Conservation (phyloP, 2,113 vertebrate genomes). For the Furnarius figulus region DNA sequence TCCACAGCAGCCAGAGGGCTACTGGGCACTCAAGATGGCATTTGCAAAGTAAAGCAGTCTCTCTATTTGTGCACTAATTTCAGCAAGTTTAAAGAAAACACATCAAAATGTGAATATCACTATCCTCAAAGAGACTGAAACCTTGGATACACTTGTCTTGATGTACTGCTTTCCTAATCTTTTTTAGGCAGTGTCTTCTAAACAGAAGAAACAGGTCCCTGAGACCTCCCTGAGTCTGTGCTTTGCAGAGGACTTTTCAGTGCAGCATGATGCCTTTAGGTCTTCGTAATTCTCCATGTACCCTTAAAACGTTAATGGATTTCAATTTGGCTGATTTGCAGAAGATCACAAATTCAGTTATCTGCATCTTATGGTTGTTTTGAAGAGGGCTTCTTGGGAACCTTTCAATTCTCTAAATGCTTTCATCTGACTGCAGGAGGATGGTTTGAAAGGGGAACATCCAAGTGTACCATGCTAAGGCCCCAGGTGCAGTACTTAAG, state of each 20-base stretch:
- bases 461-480: background rate
- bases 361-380: background rate
- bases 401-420: background rate
- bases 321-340: background rate
- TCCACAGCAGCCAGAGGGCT: background rate
- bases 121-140: background rate
- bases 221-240: background rate
- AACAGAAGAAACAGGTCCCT: background rate
- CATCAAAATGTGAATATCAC: background rate
- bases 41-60: background rate
- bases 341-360: background rate
- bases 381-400: background rate
- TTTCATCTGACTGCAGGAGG: background rate
- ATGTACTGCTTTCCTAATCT: background rate
- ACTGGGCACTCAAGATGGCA: no score
- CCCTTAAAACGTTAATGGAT: background rate
- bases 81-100: background rate
- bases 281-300: background rate
- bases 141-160: background rate
- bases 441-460: background rate
- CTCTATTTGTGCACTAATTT: background rate
- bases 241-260: background rate
- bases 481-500: background rate
- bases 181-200: background rate
- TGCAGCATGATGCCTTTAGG: background rate